Percentiles rank a stretch among this genome's conserved stretches.
Conservation (phyloP, 1,140 invertebrate genomes). For the Acromyrmex heyeri region DNA sequence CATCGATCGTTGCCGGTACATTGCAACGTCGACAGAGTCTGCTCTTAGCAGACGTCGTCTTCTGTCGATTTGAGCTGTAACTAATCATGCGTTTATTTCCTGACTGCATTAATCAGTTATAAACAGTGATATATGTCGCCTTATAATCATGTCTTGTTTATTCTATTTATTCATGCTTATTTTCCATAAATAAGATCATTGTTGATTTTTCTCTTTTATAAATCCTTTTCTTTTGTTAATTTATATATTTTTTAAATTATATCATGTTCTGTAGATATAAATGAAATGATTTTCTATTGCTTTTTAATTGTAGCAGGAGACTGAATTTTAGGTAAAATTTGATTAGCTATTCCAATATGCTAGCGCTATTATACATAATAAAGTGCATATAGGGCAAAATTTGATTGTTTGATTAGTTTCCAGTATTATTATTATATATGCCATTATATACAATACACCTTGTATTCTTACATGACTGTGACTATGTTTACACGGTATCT, state of each 20-base stretch:
- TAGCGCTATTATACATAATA: no score
- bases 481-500: not conserved
- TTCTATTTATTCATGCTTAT: not conserved
- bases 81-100: constrained; percentile 45
- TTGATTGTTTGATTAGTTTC: no score
- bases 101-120: constrained; percentile 29
- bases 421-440: no score
- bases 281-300: not conserved
- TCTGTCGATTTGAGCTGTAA: constrained; percentile 65
- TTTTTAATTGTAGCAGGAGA: not conserved
- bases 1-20: constrained; percentile 68
- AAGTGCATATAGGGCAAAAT: no score
- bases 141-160: not conserved
- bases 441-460: no score
- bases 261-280: not conserved
- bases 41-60: constrained; percentile 68
- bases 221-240: not conserved
- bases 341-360: no score
- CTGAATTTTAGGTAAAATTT: no score
- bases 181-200: not conserved
- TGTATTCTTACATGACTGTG: no score
- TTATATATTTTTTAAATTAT: not conserved
- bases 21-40: constrained; percentile 36
- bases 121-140: not conserved
- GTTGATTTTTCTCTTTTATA: not conserved